These are phyloP conservation scores for Cryptomyrus ogoouensis DNA, from an alignment of 2,113 vertebrate species.

Conservation along the genomic window DNA sequence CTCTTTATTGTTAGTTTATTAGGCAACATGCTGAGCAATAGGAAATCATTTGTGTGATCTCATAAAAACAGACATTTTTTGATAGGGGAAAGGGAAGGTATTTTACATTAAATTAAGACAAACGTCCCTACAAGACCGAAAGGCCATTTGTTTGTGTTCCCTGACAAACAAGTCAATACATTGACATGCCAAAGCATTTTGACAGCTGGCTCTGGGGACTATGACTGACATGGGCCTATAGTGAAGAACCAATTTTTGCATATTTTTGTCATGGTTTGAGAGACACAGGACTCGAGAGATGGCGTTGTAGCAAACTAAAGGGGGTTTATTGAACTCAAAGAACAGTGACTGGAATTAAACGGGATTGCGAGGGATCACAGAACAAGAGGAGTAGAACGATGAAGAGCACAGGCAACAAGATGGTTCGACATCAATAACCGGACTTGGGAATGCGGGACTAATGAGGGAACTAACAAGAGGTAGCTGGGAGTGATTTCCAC, in stretches of 20 bases:
- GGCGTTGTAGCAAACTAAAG: too few species aligned
- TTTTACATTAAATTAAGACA: conserved; percentile 20
- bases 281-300: too few species aligned
- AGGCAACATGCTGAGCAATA: conserved; percentile 26
- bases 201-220: not conserved
- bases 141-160: conserved; percentile 21
- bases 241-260: conserved; percentile 19
- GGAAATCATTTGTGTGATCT: conserved; percentile 4
- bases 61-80: conserved; percentile 15
- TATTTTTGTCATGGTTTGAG: conserved; percentile 21
- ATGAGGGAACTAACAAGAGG: too few species aligned
- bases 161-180: conserved; percentile 13
- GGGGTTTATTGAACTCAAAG: too few species aligned
- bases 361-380: too few species aligned
- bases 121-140: conserved; percentile 3
- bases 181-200: conserved; percentile 11
- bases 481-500: too few species aligned
- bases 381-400: too few species aligned
- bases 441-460: too few species aligned
- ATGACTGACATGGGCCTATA: conserved; percentile 11
- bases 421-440: too few species aligned
- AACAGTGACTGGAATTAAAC: too few species aligned
- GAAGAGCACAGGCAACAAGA: too few species aligned
- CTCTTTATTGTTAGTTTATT: conserved; percentile 10
- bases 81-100: conserved; percentile 18